Percentiles rank a stretch among this genome's conserved stretches.
These are phyloP conservation scores for Myotis myotis DNA, from an alignment of 2,797 vertebrate genomes.

Conservation along the genomic window DNA sequence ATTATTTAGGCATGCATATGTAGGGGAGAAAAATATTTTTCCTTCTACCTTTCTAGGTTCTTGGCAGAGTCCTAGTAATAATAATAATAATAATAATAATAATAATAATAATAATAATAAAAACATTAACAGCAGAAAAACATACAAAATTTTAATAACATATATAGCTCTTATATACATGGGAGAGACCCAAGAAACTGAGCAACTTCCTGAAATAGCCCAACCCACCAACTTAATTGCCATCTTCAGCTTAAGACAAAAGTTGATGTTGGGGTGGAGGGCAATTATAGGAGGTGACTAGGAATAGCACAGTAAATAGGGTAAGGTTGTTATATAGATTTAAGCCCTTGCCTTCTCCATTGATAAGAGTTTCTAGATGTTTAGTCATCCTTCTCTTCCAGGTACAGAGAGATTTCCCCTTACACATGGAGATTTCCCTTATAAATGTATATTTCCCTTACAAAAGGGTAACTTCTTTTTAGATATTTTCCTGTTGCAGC, in stretches of 20 bases:
- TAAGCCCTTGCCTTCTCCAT: background rate
- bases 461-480: background rate
- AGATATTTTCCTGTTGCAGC: background rate
- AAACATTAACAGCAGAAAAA: background rate
- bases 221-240: background rate
- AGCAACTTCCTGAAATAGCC: background rate
- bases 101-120: too few relatives aligned
- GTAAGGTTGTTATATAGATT: background rate
- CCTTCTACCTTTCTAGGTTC: background rate
- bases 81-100: background rate
- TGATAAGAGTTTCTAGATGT: background rate
- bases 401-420: background rate
- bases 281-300: background rate
- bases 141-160: background rate
- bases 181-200: background rate
- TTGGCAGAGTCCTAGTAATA: background rate
- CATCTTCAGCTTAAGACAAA: background rate
- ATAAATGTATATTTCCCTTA: background rate
- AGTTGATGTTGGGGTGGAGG: background rate
- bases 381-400: background rate
- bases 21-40: background rate
- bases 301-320: background rate
- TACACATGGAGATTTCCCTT: background rate
- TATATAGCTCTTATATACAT: background rate
- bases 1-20: background rate